Evolutionary conservation across 1,140 invertebrate species (phyloP), one percentile per base, ranked within the genome.

Genomic region (Wasmannia auropunctata): DNA sequence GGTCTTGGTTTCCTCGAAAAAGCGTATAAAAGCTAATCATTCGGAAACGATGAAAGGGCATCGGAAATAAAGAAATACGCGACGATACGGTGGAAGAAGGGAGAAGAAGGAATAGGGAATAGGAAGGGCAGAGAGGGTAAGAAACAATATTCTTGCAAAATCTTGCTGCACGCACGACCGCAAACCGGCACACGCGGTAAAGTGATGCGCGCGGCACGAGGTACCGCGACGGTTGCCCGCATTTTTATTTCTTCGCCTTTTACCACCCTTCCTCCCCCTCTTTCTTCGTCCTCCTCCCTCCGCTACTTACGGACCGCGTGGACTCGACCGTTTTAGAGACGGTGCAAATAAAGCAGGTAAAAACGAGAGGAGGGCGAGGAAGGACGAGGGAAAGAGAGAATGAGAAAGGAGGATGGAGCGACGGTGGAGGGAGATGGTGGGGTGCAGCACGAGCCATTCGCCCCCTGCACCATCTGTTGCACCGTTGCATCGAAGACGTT

Each of bases 381-480:
- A 77, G 72, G 22, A 28, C 19, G 49, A 34, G 46, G 43, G 31
- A 46, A n/a, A 60, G 6, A 28, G 22, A 62, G 25, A 43, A 1
- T 0, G 37, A 60, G 16, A 54, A 10, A 43, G 22, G 14, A 34
- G 28, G n/a, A 6, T 28, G 19, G 16, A 34, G 16, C 22, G 37
- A 19, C 19, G 65, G 16, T 19, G 85, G 85, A 54, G 81, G 83
- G 46, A 86, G 51, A 40, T 60, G 43, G 63, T 40, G 88, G 72
- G 72, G 81, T 58, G 28, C 34, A 85, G 88, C 88, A 90, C 88
- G 89, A 90, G 89, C 88, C 88, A 90, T 75, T 86, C 86, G 86
- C 70, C 86, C 77, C 76, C 89, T 77, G 89, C 83, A 90, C 89
- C 89, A 90, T 90, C 89, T 90, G 89, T 90, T 90, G 83, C 77